Evolutionary conservation across 2,113 vertebrate genomes (phyloP).

Genomic region (Scomber japonicus): DNA sequence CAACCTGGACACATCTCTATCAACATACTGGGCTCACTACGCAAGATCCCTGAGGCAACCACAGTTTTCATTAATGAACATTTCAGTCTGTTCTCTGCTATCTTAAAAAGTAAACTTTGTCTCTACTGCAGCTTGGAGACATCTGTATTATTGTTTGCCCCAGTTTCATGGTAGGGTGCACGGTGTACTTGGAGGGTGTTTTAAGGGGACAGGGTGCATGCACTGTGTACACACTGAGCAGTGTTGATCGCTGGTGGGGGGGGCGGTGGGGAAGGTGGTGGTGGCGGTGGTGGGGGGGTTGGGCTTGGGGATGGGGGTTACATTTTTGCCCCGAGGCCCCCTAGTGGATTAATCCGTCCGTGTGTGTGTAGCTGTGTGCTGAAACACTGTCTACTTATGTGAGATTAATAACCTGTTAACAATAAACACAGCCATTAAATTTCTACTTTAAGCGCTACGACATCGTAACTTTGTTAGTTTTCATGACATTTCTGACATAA

Average conservation of each 20-base stretch:
- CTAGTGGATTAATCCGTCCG: constrained; percentile 70
- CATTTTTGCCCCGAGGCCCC: constrained; percentile 64
- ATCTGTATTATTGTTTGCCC: constrained; percentile 78
- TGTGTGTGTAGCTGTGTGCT: constrained; percentile 9
- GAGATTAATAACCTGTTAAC: neutral
- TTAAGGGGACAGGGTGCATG: constrained; percentile 70
- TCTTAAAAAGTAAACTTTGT: constrained; percentile 43
- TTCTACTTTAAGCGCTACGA: neutral
- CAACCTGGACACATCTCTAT: neutral
- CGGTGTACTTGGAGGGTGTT: constrained; percentile 57
- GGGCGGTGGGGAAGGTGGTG: constrained; percentile 47
- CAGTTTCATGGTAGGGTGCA: constrained; percentile 56
- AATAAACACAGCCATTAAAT: fast-evolving
- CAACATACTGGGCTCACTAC: neutral
- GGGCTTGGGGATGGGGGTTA: constrained; percentile 17
- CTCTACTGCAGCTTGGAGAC: constrained; percentile 43
- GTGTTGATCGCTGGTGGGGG: constrained; percentile 43
- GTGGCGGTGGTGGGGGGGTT: constrained; percentile 5
- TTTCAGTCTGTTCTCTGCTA: constrained; percentile 26
- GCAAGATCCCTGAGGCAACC: neutral
- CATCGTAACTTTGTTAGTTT: neutral
- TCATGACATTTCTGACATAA: neutral
- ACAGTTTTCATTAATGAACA: neutral
- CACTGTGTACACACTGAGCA: constrained; percentile 76
- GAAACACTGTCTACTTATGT: constrained; percentile 6